These are phyloP conservation scores for Sebastes umbrosus DNA, from an alignment of 2,797 vertebrate genomes.

Conservation along the genomic window DNA sequence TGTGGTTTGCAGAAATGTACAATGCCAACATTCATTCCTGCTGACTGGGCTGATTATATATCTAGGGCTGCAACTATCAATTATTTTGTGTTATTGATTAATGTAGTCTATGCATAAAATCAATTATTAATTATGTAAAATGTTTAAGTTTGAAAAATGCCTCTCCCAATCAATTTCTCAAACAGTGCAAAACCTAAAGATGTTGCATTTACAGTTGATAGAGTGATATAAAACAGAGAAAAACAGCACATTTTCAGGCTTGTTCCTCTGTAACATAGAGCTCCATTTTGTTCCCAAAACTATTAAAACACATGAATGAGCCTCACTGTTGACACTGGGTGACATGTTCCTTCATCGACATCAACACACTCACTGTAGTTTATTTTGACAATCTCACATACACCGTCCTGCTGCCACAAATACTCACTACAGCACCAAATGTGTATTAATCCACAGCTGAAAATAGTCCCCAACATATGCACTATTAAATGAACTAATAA, in stretches of 20 bases:
- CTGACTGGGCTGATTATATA: neutral
- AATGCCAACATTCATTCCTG: neutral
- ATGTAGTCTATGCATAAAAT: neutral
- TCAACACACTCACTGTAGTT: neutral
- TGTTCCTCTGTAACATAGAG: neutral
- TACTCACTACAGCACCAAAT: neutral
- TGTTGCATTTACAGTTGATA: neutral
- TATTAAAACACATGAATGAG: neutral
- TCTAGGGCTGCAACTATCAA: neutral
- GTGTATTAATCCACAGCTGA: neutral
- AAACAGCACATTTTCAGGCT: no score
- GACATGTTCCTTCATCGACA: neutral
- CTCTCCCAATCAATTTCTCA: neutral
- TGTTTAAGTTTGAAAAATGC: no score
- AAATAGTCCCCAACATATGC: neutral
- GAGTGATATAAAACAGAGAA: no score
- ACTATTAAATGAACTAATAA: neutral
- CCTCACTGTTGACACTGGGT: neutral
- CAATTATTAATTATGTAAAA: no score
- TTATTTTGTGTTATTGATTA: neutral
- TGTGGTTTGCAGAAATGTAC: neutral
- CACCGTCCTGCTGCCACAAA: neutral
- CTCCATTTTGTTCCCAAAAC: neutral
- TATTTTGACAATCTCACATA: neutral
- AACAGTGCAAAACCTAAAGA: neutral